phyloP scores from a whole-genome alignment of 2,113 vertebrate genomes.

The Rhegmatorhina hoffmannsi region DNA sequence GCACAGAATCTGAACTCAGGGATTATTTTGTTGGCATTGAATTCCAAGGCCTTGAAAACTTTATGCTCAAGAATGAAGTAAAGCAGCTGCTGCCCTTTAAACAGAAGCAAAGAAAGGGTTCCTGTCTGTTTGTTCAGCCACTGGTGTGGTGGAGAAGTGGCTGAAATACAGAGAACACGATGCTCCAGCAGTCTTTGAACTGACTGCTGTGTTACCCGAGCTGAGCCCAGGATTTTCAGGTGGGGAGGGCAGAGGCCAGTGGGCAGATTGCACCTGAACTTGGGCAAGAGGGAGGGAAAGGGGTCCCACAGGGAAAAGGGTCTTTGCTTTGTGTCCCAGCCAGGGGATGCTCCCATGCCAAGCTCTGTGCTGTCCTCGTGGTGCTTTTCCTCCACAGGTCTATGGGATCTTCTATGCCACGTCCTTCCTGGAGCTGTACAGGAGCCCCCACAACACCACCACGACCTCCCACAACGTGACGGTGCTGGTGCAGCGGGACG shows the following conservation, averaged over 20 bases:
- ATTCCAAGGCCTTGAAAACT: neutral
- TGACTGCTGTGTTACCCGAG: neutral
- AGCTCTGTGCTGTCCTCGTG: neutral
- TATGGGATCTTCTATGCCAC: conserved; percentile 94
- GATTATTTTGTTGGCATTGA: neutral
- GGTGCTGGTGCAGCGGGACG: conserved; percentile 84
- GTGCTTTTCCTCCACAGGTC: conserved; percentile 67
- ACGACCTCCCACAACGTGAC: conserved; percentile 78
- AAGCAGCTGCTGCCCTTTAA: neutral
- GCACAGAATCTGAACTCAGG: neutral
- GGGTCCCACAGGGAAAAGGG: neutral
- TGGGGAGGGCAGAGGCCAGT: fast-evolving
- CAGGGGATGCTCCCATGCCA: neutral
- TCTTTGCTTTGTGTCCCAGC: neutral
- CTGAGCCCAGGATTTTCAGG: neutral
- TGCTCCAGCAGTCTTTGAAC: neutral
- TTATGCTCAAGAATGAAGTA: neutral
- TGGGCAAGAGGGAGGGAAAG: neutral
- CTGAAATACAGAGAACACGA: neutral
- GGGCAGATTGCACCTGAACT: neutral
- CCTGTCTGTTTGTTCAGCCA: neutral
- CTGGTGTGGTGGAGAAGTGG: neutral
- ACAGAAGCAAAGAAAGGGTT: neutral
- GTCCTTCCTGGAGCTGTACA: conserved; percentile 92
- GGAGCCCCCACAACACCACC: conserved; percentile 78